phyloP scores from a whole-genome alignment of 2,888 invertebrate genomes.

The Oxystoma pomonae region DNA sequence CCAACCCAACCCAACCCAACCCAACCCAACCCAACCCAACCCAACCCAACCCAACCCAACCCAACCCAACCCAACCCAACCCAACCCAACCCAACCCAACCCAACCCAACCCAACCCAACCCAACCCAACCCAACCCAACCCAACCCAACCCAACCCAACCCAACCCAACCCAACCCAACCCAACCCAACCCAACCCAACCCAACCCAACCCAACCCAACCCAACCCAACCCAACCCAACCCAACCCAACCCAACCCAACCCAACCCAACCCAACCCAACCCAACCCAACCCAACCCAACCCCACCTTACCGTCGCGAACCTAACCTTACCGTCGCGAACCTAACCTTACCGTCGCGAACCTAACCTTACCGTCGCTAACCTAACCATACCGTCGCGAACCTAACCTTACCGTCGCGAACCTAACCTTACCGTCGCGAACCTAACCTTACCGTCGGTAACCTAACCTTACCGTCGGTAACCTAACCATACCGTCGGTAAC shows the following conservation, averaged over 20 bases:
- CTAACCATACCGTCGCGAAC: too few relatives aligned
- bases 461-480: too few relatives aligned
- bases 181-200: conserved; percentile 43
- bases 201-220: conserved; percentile 4
- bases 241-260: conserved; percentile 6
- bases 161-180: conserved; percentile 35
- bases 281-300: too few relatives aligned
- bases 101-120: conserved; percentile 40
- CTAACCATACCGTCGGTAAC: too few relatives aligned
- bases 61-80: conserved; percentile 40
- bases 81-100: conserved; percentile 36
- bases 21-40: conserved; percentile 31
- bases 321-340: too few relatives aligned
- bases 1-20: background rate
- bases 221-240: conserved; percentile 5
- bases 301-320: too few relatives aligned
- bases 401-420: too few relatives aligned
- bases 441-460: too few relatives aligned
- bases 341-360: too few relatives aligned
- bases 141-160: conserved; percentile 7
- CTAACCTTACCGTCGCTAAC: too few relatives aligned
- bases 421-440: too few relatives aligned
- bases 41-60: conserved; percentile 42
- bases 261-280: conserved; percentile 22
- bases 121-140: conserved; percentile 22